Evolutionary conservation across 2,797 vertebrate genomes (phyloP), one percentile per base, ranked within the genome.

Genomic region (Parotocinclus haroldoi): DNA sequence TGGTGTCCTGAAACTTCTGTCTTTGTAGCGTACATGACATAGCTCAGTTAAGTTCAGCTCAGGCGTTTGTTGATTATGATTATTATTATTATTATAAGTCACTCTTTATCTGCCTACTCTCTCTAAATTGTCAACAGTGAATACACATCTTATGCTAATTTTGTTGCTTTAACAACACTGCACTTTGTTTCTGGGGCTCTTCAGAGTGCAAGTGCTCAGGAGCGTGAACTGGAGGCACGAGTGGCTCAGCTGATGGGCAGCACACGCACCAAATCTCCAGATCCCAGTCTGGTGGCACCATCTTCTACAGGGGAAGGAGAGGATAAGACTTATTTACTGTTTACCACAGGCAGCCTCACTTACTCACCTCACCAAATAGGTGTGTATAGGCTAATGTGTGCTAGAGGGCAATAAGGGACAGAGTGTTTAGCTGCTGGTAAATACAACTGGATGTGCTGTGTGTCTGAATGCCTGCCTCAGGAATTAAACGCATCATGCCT

Each of bases 291-390:
- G 45, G 82, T 88, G 4, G 67, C 79, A 53, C 73, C 85, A 12
- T 79, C 80, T 7, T 77, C 84, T 49, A 52, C 80, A 0, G 89
- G 86, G 49, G 88, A 84, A 9, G 73, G 61, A 18, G 85, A 90
- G 72, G 90, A 90, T 78, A 93, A 87, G 78, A 99, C 97, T 0
- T 99, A 97, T 75, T 86, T 99, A 66, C 92, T 99, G 82, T 98
- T 99, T 84, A 99, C 95, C 85, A 98, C 95, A 0, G 97, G 96
- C 76, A 96, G 95, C 89, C 96, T 97, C 82, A 98, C 97, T 11
- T 98, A 97, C 83, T 94, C 96, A 0, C 96, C 97, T 0, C 97
- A 99, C 82, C 96, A 99, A 87, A 99, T 99, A 73, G 97, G 96
- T 98, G 87, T 62, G 69, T 16, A 16, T 60, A 16, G 16, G 27